phyloP scores from a whole-genome alignment of 2,113 vertebrate species.

The Eonycteris spelaea region DNA sequence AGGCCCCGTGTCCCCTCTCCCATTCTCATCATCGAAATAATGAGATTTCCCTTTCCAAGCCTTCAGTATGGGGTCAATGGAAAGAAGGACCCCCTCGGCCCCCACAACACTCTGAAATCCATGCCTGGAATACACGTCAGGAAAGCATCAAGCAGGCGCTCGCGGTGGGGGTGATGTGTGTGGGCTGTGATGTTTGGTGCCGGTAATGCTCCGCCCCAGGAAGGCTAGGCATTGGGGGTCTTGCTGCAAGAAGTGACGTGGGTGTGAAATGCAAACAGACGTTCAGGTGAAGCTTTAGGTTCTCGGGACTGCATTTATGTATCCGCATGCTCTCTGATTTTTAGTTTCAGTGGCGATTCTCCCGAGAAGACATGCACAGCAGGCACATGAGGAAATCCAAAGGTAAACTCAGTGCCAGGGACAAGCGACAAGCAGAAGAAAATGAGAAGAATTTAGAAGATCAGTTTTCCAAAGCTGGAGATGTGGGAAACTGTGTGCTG shows the following conservation, averaged over 20 bases:
- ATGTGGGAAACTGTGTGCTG: conserved; percentile 52
- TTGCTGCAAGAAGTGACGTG: fast-evolving
- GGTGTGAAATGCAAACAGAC: fast-evolving
- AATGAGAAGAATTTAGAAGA: conserved; percentile 79
- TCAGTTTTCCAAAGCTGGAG: conserved; percentile 54
- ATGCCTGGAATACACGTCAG: fast-evolving
- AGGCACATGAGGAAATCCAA: conserved; percentile 81
- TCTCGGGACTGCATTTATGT: fast-evolving
- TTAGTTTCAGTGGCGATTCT: conserved; percentile 88
- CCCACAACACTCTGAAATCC: background rate
- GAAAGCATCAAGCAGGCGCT: too few species aligned
- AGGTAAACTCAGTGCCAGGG: conserved; percentile 70
- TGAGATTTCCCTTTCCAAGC: background rate
- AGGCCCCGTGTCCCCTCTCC: background rate
- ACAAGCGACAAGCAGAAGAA: conserved; percentile 73
- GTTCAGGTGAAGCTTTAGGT: fast-evolving
- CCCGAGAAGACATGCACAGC: conserved; percentile 79
- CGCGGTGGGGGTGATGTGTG: fast-evolving
- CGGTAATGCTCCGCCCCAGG: fast-evolving
- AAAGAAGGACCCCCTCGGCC: background rate
- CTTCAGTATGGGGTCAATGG: background rate
- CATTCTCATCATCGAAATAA: background rate
- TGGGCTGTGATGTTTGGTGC: background rate
- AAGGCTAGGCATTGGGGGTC: background rate
- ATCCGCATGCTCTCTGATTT: background rate